Conservation (phyloP, 2,888 invertebrate genomes). For the Phyto melanocephala region DNA sequence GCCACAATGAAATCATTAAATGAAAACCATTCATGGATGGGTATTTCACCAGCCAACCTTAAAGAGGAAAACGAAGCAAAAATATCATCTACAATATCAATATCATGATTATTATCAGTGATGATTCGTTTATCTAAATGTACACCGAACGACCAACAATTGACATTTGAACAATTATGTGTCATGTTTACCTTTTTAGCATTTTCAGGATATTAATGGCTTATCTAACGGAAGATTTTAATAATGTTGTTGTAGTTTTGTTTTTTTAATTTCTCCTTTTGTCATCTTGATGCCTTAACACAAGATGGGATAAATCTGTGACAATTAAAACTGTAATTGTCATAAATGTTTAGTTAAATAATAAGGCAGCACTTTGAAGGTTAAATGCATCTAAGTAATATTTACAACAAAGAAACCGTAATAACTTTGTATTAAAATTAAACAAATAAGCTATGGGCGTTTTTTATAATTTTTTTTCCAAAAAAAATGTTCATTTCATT, state of each 20-base stretch:
- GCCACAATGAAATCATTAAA: slow-evolving; percentile 25
- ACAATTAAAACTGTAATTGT: too few relatives aligned
- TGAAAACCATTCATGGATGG: slow-evolving; percentile 11
- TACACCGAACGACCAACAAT: neutral
- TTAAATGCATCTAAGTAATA: too few relatives aligned
- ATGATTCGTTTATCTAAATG: slow-evolving; percentile 4
- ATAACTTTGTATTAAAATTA: too few relatives aligned
- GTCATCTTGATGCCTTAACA: too few relatives aligned
- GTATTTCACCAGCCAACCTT: neutral
- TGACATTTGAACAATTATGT: slow-evolving; percentile 13
- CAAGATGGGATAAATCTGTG: too few relatives aligned
- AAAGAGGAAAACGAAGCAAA: neutral
- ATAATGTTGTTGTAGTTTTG: too few relatives aligned
- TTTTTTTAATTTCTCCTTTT: neutral
- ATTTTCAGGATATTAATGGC: neutral
- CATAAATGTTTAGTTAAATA: too few relatives aligned
- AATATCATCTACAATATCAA: neutral
- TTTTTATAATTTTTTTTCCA: too few relatives aligned
- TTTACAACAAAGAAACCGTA: too few relatives aligned
- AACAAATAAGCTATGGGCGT: too few relatives aligned
- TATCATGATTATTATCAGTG: slow-evolving; percentile 9
- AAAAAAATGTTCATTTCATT: too few relatives aligned
- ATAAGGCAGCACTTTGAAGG: too few relatives aligned
- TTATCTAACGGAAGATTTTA: neutral
- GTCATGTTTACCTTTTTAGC: neutral